These are phyloP conservation scores for Bergia puertoricense DNA, from an alignment of 92 coral and sea anemone species.

Conservation along the genomic window DNA sequence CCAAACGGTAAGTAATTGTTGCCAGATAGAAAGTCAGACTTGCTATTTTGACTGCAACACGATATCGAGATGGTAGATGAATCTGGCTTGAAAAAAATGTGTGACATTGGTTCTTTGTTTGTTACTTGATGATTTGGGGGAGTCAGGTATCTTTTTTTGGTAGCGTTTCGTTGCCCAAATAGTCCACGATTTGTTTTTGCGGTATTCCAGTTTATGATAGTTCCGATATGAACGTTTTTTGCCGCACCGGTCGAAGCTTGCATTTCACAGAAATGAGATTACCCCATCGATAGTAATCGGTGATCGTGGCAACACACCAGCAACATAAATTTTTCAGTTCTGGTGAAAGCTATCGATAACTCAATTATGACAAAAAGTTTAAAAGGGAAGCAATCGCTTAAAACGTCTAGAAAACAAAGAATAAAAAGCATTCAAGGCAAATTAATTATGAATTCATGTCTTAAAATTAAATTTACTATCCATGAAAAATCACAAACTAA, in stretches of 20 bases:
- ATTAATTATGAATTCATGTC: not conserved
- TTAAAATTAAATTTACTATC: constrained; percentile 11
- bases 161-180: not conserved
- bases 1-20: not conserved
- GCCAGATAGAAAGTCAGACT: not conserved
- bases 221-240: not conserved
- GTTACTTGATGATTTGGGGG: not conserved
- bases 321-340: not conserved
- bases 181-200: not conserved
- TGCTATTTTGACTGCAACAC: too few relatives aligned
- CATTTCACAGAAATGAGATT: not conserved
- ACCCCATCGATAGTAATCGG: not conserved
- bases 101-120: not conserved
- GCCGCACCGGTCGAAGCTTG: not conserved
- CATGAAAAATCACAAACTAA: constrained; percentile 22
- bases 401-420: not conserved
- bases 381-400: not conserved
- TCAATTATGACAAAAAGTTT: not conserved
- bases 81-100: not conserved
- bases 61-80: too few relatives aligned
- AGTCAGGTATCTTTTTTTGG: not conserved
- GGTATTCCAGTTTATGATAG: constrained; percentile 9
- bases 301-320: not conserved
- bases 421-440: not conserved
- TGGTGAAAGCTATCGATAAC: not conserved